Base-by-base conservation (phyloP, 2,888 invertebrate genomes). In the Aspidiotus rigidus region DNA sequence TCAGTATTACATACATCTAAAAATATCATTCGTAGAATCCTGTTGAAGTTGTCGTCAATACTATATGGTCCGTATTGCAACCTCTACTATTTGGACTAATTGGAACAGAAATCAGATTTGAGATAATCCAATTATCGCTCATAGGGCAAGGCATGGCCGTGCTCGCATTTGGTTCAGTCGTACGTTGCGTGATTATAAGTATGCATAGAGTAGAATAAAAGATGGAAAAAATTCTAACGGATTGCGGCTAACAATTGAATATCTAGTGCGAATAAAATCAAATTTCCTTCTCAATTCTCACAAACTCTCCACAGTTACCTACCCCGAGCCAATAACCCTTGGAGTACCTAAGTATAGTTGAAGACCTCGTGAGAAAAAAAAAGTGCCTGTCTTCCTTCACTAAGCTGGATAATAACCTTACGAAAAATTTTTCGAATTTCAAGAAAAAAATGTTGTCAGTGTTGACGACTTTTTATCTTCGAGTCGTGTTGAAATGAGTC, bases 61-160 rank as follows among this genome's bases (percentile, higher is more conserved):
- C 71, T 7, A 44, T 74, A 60, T 90, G 90, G 90, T 82, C 84
- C 75, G 81, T 89, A 69, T 82, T 87, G 75, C 88, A 90, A 76
- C 89, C 90, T 9, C 80, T 89, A 72, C 81, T 90, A 54, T 88
- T 89, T 76, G 86, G 86, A 17, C 81, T 90, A 57, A 90, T 90
- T 75, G 90, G 89, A 10, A 84, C 87, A 71, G 88, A 89, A 78
- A 85, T 90, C 15, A 73, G 74, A 55, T 69, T 75, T 13, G 49
- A 13, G 11, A 69, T 81, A 85, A 77, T 81, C 87, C 67, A 74
- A 28, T 16, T 63, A 10, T 10, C 59, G 0, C 16, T 69, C 13
- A 13, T 73, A 28, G 44, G 63, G 10, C 49, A 61, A 10, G 73
- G 69, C 1, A 10, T 69, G 7, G 61, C 69, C 80, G 77, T 82